Percentiles rank a stretch among this genome's conserved stretches.
Evolutionary conservation across 2,888 invertebrate genomes (phyloP).

Genomic region (Galerucella calmariensis): DNA sequence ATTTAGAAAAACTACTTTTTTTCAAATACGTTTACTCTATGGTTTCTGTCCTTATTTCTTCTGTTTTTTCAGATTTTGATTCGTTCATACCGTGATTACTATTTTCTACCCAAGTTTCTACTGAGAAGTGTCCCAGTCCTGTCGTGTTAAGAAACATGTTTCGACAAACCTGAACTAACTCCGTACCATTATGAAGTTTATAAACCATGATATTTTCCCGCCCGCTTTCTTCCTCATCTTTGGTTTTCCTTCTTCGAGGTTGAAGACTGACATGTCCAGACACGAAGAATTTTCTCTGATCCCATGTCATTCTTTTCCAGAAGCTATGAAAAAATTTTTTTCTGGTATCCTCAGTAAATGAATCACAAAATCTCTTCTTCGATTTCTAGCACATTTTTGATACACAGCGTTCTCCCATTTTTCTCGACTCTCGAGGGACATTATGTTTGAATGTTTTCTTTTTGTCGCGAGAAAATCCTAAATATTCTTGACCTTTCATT

Average conservation of each 20-base stretch:
- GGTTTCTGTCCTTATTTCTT: not conserved
- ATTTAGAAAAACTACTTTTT: slow-evolving; percentile 15
- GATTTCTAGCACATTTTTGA: not conserved
- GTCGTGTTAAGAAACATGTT: slow-evolving; percentile 25
- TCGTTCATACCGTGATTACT: not conserved
- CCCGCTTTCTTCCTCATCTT: not conserved
- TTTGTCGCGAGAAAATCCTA: too few relatives aligned
- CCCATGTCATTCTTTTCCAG: not conserved
- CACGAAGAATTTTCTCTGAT: not conserved
- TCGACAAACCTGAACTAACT: slow-evolving; percentile 18
- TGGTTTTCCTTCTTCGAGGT: not conserved
- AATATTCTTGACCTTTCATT: not conserved
- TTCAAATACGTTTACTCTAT: not conserved
- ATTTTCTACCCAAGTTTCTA: not conserved
- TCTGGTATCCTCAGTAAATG: too few relatives aligned
- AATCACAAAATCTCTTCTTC: too few relatives aligned
- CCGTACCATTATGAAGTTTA: slow-evolving; percentile 22
- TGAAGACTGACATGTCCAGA: not conserved
- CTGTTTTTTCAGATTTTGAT: slow-evolving; percentile 11
- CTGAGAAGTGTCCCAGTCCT: not conserved
- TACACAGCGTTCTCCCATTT: not conserved
- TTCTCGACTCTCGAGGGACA: not conserved
- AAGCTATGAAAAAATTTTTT: too few relatives aligned
- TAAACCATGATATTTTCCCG: slow-evolving; percentile 22
- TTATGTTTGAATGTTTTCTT: not conserved